Conservation (phyloP, 1,140 invertebrate species). For the Arion vulgaris region DNA sequence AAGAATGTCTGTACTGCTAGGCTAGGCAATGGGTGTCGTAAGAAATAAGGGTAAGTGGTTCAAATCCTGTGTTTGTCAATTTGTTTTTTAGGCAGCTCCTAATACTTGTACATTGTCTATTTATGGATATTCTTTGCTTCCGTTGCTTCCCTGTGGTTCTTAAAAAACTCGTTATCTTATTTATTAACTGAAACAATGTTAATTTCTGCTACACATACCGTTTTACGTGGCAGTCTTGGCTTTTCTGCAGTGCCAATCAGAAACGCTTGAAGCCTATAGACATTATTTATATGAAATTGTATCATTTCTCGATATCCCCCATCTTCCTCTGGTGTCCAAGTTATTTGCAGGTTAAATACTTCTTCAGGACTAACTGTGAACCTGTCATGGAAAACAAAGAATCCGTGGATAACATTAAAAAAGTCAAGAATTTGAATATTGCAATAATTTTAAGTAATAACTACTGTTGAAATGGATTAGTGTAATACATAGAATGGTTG, state of each 20-base stretch:
- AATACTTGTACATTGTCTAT: no score
- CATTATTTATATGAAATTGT: conserved; percentile 58
- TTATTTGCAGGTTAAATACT: conserved; percentile 48
- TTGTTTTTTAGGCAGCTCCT: no score
- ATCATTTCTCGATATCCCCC: conserved; percentile 63
- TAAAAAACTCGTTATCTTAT: no score
- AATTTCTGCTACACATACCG: background rate
- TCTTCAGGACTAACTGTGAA: conserved; percentile 53
- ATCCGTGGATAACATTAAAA: no score
- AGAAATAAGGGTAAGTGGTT: no score
- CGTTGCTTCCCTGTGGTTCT: no score
- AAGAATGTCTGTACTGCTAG: no score
- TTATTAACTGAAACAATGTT: no score
- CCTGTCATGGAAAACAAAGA: background rate
- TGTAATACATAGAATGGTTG: background rate
- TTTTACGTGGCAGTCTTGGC: conserved; percentile 43
- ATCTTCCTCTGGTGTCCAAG: conserved; percentile 59
- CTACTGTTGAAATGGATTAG: background rate
- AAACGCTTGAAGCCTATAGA: conserved; percentile 61
- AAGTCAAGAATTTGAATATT: background rate
- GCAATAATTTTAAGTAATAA: background rate
- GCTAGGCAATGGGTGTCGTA: no score
- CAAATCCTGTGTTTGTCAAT: no score
- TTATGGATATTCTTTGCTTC: no score
- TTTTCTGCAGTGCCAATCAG: conserved; percentile 59